Conservation (phyloP, 2,888 invertebrate genomes). For the Blomia tropicalis region DNA sequence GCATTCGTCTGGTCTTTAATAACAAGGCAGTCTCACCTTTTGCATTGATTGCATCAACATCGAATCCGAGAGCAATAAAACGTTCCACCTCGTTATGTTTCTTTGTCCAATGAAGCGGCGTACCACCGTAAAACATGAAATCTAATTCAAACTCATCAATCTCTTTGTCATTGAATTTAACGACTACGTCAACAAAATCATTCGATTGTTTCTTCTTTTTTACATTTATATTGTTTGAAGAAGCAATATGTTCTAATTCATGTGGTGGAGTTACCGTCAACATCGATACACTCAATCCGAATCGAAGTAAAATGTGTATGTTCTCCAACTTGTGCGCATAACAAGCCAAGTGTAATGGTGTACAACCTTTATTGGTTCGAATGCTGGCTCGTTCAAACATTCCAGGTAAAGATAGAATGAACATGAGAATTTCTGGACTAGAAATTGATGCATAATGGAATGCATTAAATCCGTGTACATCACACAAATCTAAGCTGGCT, state of each 20-base stretch:
- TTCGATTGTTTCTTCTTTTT: neutral
- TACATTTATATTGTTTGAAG: conserved; percentile 30
- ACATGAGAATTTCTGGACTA: conserved; percentile 56
- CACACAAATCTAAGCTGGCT: conserved; percentile 50
- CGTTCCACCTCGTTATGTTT: conserved; percentile 53
- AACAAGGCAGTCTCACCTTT: conserved; percentile 50
- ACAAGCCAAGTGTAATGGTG: conserved; percentile 39
- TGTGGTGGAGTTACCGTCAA: neutral
- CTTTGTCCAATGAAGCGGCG: conserved; percentile 74
- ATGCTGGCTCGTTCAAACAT: conserved; percentile 46
- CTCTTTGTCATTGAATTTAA: conserved; percentile 16
- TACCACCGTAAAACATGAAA: conserved; percentile 79
- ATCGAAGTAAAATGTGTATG: conserved; percentile 46
- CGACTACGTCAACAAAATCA: neutral
- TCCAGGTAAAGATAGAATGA: conserved; percentile 32
- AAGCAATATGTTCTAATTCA: neutral
- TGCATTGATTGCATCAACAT: conserved; percentile 65
- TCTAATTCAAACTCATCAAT: conserved; percentile 40
- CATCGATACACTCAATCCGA: conserved; percentile 6
- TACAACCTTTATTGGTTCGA: conserved; percentile 47
- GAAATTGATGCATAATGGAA: conserved; percentile 73
- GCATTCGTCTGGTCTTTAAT: neutral
- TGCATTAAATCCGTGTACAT: conserved; percentile 59
- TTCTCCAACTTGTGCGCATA: conserved; percentile 44
- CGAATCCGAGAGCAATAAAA: conserved; percentile 55